Base-by-base conservation (phyloP, 2,888 invertebrate genomes). In the Gnatocerus cornutus region DNA sequence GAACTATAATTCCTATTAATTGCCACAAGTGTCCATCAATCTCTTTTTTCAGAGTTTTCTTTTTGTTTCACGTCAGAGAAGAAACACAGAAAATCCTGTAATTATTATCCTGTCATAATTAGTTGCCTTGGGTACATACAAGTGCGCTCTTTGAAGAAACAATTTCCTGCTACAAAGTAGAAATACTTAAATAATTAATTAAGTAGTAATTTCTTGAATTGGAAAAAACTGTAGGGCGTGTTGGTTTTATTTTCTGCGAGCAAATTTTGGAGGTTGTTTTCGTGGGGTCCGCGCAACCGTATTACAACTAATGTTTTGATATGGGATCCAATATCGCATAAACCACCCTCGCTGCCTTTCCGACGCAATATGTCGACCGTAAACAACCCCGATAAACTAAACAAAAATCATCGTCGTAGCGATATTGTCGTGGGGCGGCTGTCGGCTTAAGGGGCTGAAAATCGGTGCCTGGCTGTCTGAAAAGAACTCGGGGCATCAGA, bases 381-480 rank as follows among this genome's bases (percentile, higher is more conserved):
- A 82, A 82, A 82, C 80, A 80, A 79, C 76, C 71, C 71, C 76
- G 77, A 79, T 79, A 79, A 79, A 79, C 80, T 79, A 80, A 79
- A 80, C 80, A 80, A 80, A 79, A 81, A 80, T 78, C 71, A 69
- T 71, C 67, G 70, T 37, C 74, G 73, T 72, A 61, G 73, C 74
- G 72, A 78, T 76, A 77, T 77, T 76, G 76, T 75, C 74, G 68
- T 67, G 67, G 63, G 68, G 69, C 61, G 71, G 69, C 74, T 63
- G 12, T 37, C 33, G 14, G 13, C 53, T 14, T 30, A 33, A 37
- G 71, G 62, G 71, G 73, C 74, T 52, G 66, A 59, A 59, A 53
- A 67, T 69, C 68, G 39, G 48, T 55, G 41, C 52, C 71, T 61
- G 39, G 55, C 12, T 63, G 53, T 33, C 13, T 53, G 53, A 52